Evolutionary conservation across 2,797 vertebrate species (phyloP).

Genomic region (Poeciliopsis turneri): DNA sequence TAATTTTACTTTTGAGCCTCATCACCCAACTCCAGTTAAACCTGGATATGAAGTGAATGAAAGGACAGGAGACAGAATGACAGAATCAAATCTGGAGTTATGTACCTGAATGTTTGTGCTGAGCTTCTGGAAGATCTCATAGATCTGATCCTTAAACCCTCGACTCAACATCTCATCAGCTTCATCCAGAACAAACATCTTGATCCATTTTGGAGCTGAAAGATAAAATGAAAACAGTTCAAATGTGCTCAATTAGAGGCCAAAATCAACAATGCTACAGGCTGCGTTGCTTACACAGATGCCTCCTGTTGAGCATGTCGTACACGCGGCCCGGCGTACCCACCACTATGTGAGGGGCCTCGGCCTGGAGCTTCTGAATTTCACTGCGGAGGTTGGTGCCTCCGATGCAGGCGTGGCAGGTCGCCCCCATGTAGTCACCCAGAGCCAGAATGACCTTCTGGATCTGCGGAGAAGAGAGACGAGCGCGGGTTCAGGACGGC

Average conservation of each 20-base stretch:
- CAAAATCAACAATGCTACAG: background rate
- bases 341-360: slow-evolving; percentile 95
- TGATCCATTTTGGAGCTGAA: slow-evolving; percentile 93
- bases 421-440: slow-evolving; percentile 98
- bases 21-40: too few relatives aligned
- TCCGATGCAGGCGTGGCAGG: slow-evolving; percentile 96
- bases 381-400: slow-evolving; percentile 94
- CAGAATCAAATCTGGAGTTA: background rate
- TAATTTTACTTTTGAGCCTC: too few relatives aligned
- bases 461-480: slow-evolving; percentile 79
- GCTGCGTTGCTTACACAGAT: slow-evolving; percentile 85
- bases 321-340: slow-evolving; percentile 97
- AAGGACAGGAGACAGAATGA: too few relatives aligned
- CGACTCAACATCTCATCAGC: slow-evolving; percentile 99
- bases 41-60: too few relatives aligned
- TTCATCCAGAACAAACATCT: slow-evolving; percentile 99
- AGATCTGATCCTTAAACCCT: slow-evolving; percentile 99
- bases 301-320: slow-evolving; percentile 95
- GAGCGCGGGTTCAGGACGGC: background rate
- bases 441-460: slow-evolving; percentile 98
- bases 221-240: background rate
- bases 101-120: slow-evolving; percentile 97
- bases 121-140: slow-evolving; percentile 98
- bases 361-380: slow-evolving; percentile 94
- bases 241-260: background rate